Conservation (phyloP, 2,888 invertebrate species). For the Phaonia tiefii region DNA sequence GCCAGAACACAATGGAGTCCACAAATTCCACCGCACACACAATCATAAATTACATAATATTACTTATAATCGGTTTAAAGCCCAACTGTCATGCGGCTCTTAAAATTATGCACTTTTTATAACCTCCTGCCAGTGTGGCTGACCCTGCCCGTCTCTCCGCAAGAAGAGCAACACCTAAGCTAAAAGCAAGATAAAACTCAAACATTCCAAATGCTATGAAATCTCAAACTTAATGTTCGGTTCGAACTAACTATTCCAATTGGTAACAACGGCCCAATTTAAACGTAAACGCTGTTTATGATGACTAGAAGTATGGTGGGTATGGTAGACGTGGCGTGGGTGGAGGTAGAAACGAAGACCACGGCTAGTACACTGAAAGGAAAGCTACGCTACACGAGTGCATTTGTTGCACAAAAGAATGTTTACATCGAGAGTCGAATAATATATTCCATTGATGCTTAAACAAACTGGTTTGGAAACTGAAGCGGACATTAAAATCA, state of each 20-base stretch:
- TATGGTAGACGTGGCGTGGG: not conserved
- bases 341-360: not conserved
- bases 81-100: not conserved
- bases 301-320: constrained; percentile 44
- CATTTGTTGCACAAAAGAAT: no score
- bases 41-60: constrained; percentile 57
- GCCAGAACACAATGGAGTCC: constrained; percentile 8
- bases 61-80: constrained; percentile 51
- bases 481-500: no score
- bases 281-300: constrained; percentile 46
- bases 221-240: not conserved
- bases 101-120: constrained; percentile 41
- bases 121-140: constrained; percentile 21
- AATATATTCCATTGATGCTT: no score
- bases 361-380: no score
- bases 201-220: no score
- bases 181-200: constrained; percentile 4
- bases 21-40: constrained; percentile 31
- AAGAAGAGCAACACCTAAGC: no score
- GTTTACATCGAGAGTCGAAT: no score
- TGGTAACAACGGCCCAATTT: constrained; percentile 57
- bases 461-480: no score
- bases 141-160: no score
- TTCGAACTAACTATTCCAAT: constrained; percentile 35
- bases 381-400: no score